A percentile compares a stretch with the other conserved stretches of the same genome.
phyloP scores from a whole-genome alignment of 2,888 invertebrate species.

The Chrysodeixis includens region DNA sequence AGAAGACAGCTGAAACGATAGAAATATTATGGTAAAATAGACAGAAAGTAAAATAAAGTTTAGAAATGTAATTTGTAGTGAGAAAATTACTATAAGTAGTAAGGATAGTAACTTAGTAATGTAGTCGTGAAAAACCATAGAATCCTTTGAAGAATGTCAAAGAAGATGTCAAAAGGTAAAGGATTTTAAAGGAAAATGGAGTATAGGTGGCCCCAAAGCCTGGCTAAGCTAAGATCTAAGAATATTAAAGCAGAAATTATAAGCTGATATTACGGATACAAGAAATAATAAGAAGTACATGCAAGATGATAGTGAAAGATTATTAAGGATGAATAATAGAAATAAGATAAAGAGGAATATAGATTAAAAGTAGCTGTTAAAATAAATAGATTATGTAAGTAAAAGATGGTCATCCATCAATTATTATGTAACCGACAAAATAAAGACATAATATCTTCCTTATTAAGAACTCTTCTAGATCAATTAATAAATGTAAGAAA shows the following conservation, averaged over 20 bases:
- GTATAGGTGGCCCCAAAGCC: slow-evolving; percentile 62
- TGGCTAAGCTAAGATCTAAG: slow-evolving; percentile 58
- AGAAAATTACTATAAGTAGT: slow-evolving; percentile 10
- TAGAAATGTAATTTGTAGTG: not conserved
- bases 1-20: not conserved
- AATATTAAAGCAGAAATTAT: slow-evolving; percentile 61
- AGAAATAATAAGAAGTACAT: slow-evolving; percentile 18
- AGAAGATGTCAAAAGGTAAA: slow-evolving; percentile 39
- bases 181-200: slow-evolving; percentile 40
- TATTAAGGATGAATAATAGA: not conserved
- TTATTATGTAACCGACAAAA: no score
- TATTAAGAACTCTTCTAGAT: no score
- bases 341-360: no score
- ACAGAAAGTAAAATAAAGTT: not conserved
- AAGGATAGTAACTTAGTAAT: no score
- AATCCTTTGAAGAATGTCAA: slow-evolving; percentile 20
- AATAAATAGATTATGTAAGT: no score
- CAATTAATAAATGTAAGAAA: no score
- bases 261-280: slow-evolving; percentile 36
- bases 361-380: no score
- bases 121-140: slow-evolving; percentile 31
- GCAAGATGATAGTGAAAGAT: slow-evolving; percentile 18
- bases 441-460: no score
- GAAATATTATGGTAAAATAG: no score
- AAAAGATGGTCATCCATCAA: no score